Percentiles rank a stretch among this genome's conserved stretches.
Evolutionary conservation across 2,888 invertebrate species (phyloP).

Genomic region (Eupithecia tripunctaria): DNA sequence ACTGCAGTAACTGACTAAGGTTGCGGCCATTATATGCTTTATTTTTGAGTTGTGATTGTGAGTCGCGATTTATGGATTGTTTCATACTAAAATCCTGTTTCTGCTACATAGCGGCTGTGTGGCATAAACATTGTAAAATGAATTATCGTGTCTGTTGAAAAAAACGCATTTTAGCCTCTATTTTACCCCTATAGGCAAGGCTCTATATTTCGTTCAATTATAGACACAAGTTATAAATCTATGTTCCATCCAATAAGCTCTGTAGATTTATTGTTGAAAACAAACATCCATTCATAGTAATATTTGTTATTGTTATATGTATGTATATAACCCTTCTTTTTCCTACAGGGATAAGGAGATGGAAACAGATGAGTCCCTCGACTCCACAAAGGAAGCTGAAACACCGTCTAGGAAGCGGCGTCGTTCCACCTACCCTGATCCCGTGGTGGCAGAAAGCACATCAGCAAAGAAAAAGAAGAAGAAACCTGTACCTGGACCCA

Average conservation of each 20-base stretch:
- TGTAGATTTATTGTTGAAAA: neutral
- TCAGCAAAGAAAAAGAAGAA: constrained; percentile 47
- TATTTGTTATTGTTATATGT: neutral
- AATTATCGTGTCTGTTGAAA: neutral
- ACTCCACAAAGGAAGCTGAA: constrained; percentile 35
- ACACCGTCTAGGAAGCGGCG: constrained; percentile 66
- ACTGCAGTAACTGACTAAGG: neutral
- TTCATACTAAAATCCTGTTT: neutral
- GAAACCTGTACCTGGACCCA: constrained; percentile 2
- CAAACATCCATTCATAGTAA: neutral
- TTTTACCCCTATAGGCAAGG: neutral
- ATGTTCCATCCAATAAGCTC: no score
- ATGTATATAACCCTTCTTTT: neutral
- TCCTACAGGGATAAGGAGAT: constrained; percentile 56
- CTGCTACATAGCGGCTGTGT: neutral
- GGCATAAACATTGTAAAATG: neutral
- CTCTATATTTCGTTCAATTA: neutral
- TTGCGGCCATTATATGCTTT: neutral
- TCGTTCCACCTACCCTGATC: constrained; percentile 67
- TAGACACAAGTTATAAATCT: neutral
- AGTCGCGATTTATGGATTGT: no score
- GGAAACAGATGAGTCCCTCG: constrained; percentile 49
- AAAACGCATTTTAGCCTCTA: neutral
- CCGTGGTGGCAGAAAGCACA: constrained; percentile 59
- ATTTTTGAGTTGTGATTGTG: neutral